Conservation (phyloP, 2,113 vertebrate genomes). For the Girardinichthys multiradiatus region DNA sequence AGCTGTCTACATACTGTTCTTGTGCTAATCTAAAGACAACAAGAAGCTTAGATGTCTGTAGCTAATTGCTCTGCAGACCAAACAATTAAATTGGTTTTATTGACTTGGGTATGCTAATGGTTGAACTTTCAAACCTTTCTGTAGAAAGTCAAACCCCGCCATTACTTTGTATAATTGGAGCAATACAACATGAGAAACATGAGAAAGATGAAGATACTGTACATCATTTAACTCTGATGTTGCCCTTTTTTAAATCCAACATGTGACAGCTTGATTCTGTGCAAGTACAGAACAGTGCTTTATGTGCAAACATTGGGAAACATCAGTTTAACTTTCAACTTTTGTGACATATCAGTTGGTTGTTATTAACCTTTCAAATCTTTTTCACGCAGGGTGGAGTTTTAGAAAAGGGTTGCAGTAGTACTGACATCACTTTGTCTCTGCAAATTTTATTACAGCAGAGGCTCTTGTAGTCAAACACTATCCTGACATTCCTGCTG, state of each 20-base stretch:
- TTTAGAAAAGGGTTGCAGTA: slow-evolving; percentile 42
- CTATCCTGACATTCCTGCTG: slow-evolving; percentile 71
- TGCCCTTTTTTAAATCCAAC: neutral
- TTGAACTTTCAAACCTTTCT: too few species aligned
- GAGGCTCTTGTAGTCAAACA: slow-evolving; percentile 47
- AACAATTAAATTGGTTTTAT: neutral
- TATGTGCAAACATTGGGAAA: neutral
- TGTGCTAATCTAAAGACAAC: too few species aligned
- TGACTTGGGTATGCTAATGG: too few species aligned
- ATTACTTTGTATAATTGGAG: too few species aligned
- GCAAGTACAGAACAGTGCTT: neutral
- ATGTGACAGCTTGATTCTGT: neutral
- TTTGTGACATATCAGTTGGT: slow-evolving; percentile 32
- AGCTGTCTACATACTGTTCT: too few species aligned
- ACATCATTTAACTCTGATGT: neutral
- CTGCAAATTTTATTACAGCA: slow-evolving; percentile 62
- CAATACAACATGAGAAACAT: neutral
- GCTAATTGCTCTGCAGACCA: neutral
- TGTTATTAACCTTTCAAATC: slow-evolving; percentile 18
- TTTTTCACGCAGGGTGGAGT: slow-evolving; percentile 61
- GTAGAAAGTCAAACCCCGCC: too few species aligned
- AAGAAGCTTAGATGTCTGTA: too few species aligned
- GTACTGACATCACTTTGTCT: slow-evolving; percentile 68
- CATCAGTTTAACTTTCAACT: neutral
- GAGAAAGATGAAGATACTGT: too few species aligned